Evolutionary conservation across 2,888 invertebrate species (phyloP).

Genomic region (Eristalis pertinax): DNA sequence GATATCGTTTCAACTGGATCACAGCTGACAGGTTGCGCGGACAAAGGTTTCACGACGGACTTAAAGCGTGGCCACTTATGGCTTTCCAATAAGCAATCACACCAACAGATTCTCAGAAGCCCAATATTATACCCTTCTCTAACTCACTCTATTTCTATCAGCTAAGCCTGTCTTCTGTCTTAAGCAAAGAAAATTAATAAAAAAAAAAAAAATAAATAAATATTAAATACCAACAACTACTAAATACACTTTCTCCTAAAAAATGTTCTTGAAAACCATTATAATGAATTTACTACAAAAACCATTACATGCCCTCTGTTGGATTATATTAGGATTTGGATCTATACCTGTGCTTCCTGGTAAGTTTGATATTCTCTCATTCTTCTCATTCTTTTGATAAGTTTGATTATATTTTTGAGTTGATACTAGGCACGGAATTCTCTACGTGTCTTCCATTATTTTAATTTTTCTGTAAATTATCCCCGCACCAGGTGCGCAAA

Average conservation of each 20-base stretch:
- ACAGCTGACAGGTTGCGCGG: conserved; percentile 67
- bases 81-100: conserved; percentile 51
- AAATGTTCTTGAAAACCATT: conserved; percentile 69
- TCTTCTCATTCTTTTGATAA: background rate
- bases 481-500: background rate
- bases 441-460: background rate
- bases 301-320: conserved; percentile 72
- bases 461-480: background rate
- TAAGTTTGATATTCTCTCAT: conserved; percentile 55
- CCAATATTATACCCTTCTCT: conserved; percentile 48
- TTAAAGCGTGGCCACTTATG: conserved; percentile 40
- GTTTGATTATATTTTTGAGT: background rate
- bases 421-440: background rate
- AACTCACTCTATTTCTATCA: conserved; percentile 61
- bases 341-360: conserved; percentile 73
- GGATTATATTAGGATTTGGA: conserved; percentile 74
- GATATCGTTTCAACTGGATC: conserved; percentile 65
- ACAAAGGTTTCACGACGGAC: conserved; percentile 61
- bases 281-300: conserved; percentile 71
- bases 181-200: conserved; percentile 17
- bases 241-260: conserved; percentile 55
- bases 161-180: conserved; percentile 43
- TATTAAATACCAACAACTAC: conserved; percentile 18
- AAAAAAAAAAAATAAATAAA: conserved; percentile 18
- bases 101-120: conserved; percentile 46